Evolutionary conservation across 2,888 invertebrate species (phyloP).

Genomic region (Baronia brevicornis): DNA sequence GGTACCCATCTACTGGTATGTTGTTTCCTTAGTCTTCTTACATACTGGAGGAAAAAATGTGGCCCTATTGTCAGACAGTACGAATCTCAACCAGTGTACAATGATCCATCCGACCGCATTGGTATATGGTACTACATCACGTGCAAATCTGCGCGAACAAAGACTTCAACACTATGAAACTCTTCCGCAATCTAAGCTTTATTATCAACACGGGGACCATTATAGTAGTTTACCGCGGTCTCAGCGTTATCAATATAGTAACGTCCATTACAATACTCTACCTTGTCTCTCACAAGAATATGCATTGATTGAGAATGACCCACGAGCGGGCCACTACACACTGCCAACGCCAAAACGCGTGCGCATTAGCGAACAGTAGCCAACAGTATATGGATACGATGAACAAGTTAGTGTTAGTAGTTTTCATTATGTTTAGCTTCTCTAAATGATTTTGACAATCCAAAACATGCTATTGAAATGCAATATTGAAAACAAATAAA

Average conservation of each 20-base stretch:
- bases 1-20: no score
- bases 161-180: slow-evolving; percentile 3
- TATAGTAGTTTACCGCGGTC: slow-evolving; percentile 7
- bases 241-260: slow-evolving; percentile 7
- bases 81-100: slow-evolving; percentile 42
- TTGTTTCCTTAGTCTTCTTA: no score
- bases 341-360: slow-evolving; percentile 56
- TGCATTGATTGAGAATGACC: slow-evolving; percentile 29
- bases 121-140: slow-evolving; percentile 47
- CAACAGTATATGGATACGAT: slow-evolving; percentile 64
- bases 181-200: slow-evolving; percentile 9
- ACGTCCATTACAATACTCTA: slow-evolving; percentile 32
- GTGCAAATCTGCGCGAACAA: slow-evolving; percentile 18
- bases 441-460: no score
- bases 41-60: no score
- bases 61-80: no score
- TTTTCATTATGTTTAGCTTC: no score
- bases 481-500: no score
- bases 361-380: slow-evolving; percentile 57
- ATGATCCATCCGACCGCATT: slow-evolving; percentile 36
- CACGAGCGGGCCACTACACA: slow-evolving; percentile 41
- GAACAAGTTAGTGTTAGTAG: no score
- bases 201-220: slow-evolving; percentile 2
- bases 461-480: no score
- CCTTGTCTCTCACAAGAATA: slow-evolving; percentile 37